Evolutionary conservation across 2,797 vertebrate genomes (phyloP).

Genomic region (Thalassophryne amazonica): DNA sequence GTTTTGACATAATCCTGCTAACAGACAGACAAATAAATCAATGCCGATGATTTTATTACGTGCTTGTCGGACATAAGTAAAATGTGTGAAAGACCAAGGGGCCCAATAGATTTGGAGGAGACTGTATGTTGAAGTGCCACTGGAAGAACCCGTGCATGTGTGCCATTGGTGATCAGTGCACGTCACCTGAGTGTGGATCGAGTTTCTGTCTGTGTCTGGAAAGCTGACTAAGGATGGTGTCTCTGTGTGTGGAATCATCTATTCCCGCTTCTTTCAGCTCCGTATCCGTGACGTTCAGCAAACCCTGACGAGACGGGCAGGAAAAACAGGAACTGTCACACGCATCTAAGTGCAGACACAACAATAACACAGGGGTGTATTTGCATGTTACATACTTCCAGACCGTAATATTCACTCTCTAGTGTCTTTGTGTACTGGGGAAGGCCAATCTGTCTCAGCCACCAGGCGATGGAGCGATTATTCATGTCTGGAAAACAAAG

Average conservation of each 20-base stretch:
- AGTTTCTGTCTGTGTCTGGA: slow-evolving; percentile 53
- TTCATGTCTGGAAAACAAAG: slow-evolving; percentile 70
- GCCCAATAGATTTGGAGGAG: no score
- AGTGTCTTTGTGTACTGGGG: slow-evolving; percentile 75
- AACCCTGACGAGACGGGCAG: slow-evolving; percentile 65
- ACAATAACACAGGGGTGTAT: no score
- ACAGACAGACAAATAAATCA: no score
- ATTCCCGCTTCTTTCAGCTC: slow-evolving; percentile 73
- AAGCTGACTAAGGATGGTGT: slow-evolving; percentile 69
- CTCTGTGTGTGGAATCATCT: slow-evolving; percentile 68
- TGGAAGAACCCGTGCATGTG: no score
- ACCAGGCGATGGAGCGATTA: slow-evolving; percentile 80
- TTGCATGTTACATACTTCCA: slow-evolving; percentile 67
- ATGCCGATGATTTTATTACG: no score
- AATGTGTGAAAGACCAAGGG: no score
- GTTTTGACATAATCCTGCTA: no score
- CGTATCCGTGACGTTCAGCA: slow-evolving; percentile 65
- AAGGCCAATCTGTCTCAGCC: slow-evolving; percentile 74
- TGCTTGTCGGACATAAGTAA: no score
- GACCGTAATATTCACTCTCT: slow-evolving; percentile 75
- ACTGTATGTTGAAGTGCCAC: no score
- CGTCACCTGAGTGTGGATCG: slow-evolving; percentile 54
- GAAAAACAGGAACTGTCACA: no score
- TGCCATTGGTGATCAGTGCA: background rate
- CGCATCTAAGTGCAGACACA: no score